Percentiles rank a stretch among this genome's conserved stretches.
These are phyloP conservation scores for Pangasianodon gigas DNA, from an alignment of 2,113 vertebrate species.

Conservation along the genomic window DNA sequence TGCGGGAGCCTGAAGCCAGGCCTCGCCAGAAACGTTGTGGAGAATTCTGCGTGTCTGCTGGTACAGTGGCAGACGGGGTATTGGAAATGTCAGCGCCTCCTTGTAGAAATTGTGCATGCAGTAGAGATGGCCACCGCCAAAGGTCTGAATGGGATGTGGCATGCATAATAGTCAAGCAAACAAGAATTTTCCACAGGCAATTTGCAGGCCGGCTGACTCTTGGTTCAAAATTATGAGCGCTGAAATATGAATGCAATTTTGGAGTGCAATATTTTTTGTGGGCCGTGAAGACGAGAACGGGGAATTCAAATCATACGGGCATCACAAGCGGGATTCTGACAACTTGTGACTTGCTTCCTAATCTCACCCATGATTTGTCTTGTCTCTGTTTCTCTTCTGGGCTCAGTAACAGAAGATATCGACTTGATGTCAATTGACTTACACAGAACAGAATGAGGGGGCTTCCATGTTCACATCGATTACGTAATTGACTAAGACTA, in stretches of 20 bases:
- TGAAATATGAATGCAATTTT: slow-evolving; percentile 69
- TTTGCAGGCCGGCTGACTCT: slow-evolving; percentile 75
- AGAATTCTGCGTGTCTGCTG: slow-evolving; percentile 67
- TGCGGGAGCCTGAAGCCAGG: slow-evolving; percentile 47
- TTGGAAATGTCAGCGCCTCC: slow-evolving; percentile 76
- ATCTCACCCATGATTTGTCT: slow-evolving; percentile 30
- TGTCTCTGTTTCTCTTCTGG: background rate
- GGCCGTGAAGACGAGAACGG: slow-evolving; percentile 65
- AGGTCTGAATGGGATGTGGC: slow-evolving; percentile 76
- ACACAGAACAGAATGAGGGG: background rate
- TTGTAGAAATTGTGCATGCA: slow-evolving; percentile 75
- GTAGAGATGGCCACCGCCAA: slow-evolving; percentile 70
- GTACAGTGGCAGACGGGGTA: slow-evolving; percentile 72
- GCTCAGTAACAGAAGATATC: background rate
- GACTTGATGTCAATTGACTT: background rate
- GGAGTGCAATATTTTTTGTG: slow-evolving; percentile 66
- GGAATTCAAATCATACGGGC: slow-evolving; percentile 64
- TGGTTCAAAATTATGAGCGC: slow-evolving; percentile 69
- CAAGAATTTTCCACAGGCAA: slow-evolving; percentile 76
- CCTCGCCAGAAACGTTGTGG: slow-evolving; percentile 69
- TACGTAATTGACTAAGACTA: background rate
- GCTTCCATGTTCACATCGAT: background rate
- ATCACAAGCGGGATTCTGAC: slow-evolving; percentile 29
- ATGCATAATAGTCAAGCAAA: slow-evolving; percentile 78
- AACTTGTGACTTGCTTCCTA: slow-evolving; percentile 36